phyloP scores from a whole-genome alignment of 2,797 vertebrate genomes.

The Harpagifer antarcticus region DNA sequence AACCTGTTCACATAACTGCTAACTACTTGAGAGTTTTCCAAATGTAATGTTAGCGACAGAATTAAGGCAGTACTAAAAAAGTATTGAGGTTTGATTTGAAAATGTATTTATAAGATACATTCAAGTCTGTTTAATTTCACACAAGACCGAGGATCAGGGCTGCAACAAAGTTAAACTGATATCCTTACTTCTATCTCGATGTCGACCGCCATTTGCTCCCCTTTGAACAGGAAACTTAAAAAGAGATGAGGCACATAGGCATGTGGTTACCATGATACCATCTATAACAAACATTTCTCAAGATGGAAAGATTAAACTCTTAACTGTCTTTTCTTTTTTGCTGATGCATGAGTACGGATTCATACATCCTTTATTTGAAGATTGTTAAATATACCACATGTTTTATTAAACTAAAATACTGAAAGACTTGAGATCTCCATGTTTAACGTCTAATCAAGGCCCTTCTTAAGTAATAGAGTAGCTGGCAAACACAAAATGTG shows the following conservation, averaged over 20 bases:
- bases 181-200: not conserved
- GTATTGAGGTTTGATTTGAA: not conserved
- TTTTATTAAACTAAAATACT: not conserved
- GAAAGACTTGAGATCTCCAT: not conserved
- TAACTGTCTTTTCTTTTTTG: not conserved
- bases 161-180: not conserved
- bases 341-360: not conserved
- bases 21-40: not conserved
- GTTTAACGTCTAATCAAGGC: not conserved
- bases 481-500: not conserved
- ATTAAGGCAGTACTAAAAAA: not conserved
- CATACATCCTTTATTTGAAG: not conserved
- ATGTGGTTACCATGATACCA: not conserved
- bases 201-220: not conserved
- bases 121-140: not conserved
- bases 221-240: slow-evolving; percentile 9
- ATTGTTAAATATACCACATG: not conserved
- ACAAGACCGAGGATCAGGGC: not conserved
- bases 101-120: not conserved
- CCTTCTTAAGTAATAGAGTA: not conserved
- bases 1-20: no score
- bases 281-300: not conserved
- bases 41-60: not conserved
- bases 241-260: not conserved
- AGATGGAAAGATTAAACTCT: not conserved